phyloP scores from a whole-genome alignment of 2,888 invertebrate species.

The Patella caerulea region DNA sequence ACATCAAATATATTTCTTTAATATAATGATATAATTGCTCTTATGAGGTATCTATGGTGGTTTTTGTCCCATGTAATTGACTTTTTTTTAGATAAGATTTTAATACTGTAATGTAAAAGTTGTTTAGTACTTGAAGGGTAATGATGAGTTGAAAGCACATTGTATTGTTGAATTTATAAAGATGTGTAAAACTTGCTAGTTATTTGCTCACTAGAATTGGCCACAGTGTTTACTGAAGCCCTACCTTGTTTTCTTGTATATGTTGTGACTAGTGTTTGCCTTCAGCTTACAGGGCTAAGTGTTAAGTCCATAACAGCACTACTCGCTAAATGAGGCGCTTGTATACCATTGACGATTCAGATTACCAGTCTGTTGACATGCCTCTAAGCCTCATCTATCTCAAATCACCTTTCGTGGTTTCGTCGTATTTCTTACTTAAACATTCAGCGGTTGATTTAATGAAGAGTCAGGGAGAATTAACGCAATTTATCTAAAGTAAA shows the following conservation, averaged over 20 bases:
- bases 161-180: neutral
- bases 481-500: conserved; percentile 2
- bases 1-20: too few relatives aligned
- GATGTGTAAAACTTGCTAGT: neutral
- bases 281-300: neutral
- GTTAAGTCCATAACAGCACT: conserved; percentile 4
- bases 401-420: conserved; percentile 1
- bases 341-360: neutral
- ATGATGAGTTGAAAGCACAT: too few relatives aligned
- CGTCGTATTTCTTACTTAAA: neutral
- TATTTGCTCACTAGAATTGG: neutral
- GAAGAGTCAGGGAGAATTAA: conserved; percentile 1
- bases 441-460: neutral
- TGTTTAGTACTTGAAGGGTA: too few relatives aligned
- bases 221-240: neutral
- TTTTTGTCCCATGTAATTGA: too few relatives aligned
- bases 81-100: too few relatives aligned
- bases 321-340: conserved; percentile 5
- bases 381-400: neutral
- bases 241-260: neutral
- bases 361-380: conserved; percentile 1
- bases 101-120: too few relatives aligned
- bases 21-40: too few relatives aligned
- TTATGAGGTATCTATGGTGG: too few relatives aligned
- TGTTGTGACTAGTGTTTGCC: conserved; percentile 3